Evolutionary conservation across 2,113 vertebrate species (phyloP).

Genomic region (Chamaetylas fuelleborni): DNA sequence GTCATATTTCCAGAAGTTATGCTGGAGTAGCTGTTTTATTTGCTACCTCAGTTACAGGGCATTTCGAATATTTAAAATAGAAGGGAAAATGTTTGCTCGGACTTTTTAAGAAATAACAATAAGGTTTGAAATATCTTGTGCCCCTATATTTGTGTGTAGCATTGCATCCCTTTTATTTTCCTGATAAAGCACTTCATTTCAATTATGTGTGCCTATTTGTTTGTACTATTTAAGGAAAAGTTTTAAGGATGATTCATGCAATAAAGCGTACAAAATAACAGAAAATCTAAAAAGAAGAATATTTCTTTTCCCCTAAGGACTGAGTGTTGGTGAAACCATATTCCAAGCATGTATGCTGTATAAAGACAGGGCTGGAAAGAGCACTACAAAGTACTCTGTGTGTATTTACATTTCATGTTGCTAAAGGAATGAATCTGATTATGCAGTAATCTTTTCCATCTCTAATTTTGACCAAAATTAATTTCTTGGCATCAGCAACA

Average conservation of each 20-base stretch:
- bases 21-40: neutral
- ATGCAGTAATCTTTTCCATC: neutral
- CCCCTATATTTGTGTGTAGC: neutral
- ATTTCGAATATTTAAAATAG: neutral
- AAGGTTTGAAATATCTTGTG: fast-evolving
- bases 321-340: neutral
- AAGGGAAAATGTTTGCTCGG: neutral
- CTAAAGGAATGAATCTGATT: neutral
- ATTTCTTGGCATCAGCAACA: neutral
- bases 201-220: neutral
- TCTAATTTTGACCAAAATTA: conserved; percentile 6
- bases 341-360: neutral
- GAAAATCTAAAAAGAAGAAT: neutral
- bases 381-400: neutral
- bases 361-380: neutral
- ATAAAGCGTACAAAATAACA: neutral
- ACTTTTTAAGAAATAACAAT: neutral
- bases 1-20: neutral
- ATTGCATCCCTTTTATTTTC: neutral
- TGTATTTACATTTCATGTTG: neutral
- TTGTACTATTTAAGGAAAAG: neutral
- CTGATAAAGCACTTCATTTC: neutral
- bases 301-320: neutral
- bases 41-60: neutral
- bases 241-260: neutral